Evolutionary conservation across 2,797 vertebrate species (phyloP), one percentile per base, ranked within the genome.

Genomic region (Typhlichthys eigenmanni): DNA sequence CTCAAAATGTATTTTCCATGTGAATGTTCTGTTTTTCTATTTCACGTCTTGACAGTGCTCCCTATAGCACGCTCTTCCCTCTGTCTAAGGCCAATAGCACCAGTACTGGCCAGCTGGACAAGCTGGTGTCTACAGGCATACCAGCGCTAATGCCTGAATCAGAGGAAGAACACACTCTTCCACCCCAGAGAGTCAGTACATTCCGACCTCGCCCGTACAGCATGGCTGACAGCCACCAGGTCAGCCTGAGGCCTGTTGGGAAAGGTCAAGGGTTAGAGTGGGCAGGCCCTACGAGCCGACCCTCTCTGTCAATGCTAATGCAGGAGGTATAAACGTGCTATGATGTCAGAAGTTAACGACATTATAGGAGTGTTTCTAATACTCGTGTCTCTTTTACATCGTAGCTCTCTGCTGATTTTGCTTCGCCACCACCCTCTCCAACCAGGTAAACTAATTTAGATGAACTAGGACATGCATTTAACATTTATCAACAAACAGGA

Each of bases 191-290:
- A 63, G 83, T 93, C 74, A 93, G 92, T 85, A 91, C 92, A 58
- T 94, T 94, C 85, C 92, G 94, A 24, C 93, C 93, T 0, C 91
- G 94, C 19, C 94, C 94, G 0, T 95, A 94, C 88, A 95, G 94
- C 87, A 94, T 95, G 93, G 90, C 94, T 0, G 93, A 94, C 81
- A 91, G 87, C 76, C 87, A 87, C 77, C 91, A 91, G 85, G 89
- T 93, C 72, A 85, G 86, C 58, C 47, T 24, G 2, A 78, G 69
- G 54, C 49, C 49, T 47, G 8, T 32, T 46, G 58, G 53, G 51
- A 3, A 24, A 68, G 50, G 34, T 61, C 62, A 16, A 58, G 47
- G 62, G 47, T 68, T 12, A 38, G 66, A 49, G 56, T 67, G 52
- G 67, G 19, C 13, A 9, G 24, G 2, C 52, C 64, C 47, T 19